Evolutionary conservation across 2,888 invertebrate genomes (phyloP), one percentile per base, ranked within the genome.

Genomic region (Meteorus colon): DNA sequence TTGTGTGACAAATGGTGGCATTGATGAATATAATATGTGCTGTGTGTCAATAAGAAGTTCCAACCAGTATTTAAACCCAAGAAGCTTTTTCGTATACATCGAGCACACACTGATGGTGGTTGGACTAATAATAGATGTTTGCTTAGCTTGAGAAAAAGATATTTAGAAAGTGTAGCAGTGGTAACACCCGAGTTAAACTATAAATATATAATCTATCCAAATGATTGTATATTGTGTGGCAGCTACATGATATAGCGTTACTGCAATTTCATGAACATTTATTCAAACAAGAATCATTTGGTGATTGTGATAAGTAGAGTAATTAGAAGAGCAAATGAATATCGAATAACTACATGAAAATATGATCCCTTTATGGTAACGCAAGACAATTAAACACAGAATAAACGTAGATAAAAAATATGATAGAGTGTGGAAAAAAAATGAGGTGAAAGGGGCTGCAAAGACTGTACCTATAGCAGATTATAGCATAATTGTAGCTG

Each of bases 371-470:
- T 31, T n/a, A 59, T 68, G 59, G 77, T 81, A 81, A 81, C 75
- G 79, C 80, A 79, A 81, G 79, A 80, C 79, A 80, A 80, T 81
- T 80, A 81, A 81, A 51, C 76, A 75, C 76, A 77, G 77, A 41
- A 12, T 12, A 41, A 41, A 41, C 4, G 69, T 67, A 75, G 73
- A 65, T 70, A 67, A 69, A 74, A 69, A 31, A 68, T 62, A 24
- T 34, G 14, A 48, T 48, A 48, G 14, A 48, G 6, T 67, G 19
- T 19, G 6, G n/a, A n/a, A n/a, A 48, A 60, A 3, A 24, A 48
- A 48, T 63, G 14, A 45, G 37, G 29, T 45, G 69, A 59, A 70
- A 62, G 59, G 34, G 62, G 45, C n/a, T 62, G 29, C 10, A 65
- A 45, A 55, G 77, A 66, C 71, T 74, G 72, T 60, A 72, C n/a